Conservation (phyloP, 2,888 invertebrate genomes). For the Galerucella nymphaeae region DNA sequence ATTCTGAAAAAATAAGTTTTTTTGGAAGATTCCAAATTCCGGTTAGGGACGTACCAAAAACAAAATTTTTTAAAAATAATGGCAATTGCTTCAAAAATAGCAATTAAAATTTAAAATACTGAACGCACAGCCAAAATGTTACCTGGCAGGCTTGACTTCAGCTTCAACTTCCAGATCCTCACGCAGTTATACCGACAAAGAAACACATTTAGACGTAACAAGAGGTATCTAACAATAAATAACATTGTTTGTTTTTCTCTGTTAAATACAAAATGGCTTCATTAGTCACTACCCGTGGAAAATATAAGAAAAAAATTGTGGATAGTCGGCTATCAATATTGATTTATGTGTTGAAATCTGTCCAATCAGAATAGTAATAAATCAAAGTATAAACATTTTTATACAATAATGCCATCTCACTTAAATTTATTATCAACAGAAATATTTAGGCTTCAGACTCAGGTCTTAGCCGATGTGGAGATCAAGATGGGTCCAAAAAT, state of each 20-base stretch:
- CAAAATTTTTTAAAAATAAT: too few relatives aligned
- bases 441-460: slow-evolving; percentile 30
- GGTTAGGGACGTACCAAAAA: too few relatives aligned
- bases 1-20: too few relatives aligned
- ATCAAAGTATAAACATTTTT: slow-evolving; percentile 45
- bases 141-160: too few relatives aligned
- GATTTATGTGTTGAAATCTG: slow-evolving; percentile 49
- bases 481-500: slow-evolving; percentile 34
- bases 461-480: slow-evolving; percentile 11
- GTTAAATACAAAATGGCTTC: slow-evolving; percentile 37
- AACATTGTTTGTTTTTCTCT: slow-evolving; percentile 26
- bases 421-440: slow-evolving; percentile 45
- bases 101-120: too few relatives aligned
- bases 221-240: slow-evolving; percentile 27
- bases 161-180: neutral
- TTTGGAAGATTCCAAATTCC: too few relatives aligned
- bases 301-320: slow-evolving; percentile 43
- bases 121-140: too few relatives aligned
- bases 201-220: slow-evolving; percentile 13
- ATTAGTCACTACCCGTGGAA: slow-evolving; percentile 32
- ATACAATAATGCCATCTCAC: slow-evolving; percentile 40
- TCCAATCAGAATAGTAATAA: slow-evolving; percentile 47
- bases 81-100: too few relatives aligned
- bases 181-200: slow-evolving; percentile 1
- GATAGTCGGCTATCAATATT: slow-evolving; percentile 41